A percentile compares a stretch with the other conserved stretches of the same genome.
Evolutionary conservation across 23 tunicate species (phyloP).

Genomic region (Trididemnum nubilum): DNA sequence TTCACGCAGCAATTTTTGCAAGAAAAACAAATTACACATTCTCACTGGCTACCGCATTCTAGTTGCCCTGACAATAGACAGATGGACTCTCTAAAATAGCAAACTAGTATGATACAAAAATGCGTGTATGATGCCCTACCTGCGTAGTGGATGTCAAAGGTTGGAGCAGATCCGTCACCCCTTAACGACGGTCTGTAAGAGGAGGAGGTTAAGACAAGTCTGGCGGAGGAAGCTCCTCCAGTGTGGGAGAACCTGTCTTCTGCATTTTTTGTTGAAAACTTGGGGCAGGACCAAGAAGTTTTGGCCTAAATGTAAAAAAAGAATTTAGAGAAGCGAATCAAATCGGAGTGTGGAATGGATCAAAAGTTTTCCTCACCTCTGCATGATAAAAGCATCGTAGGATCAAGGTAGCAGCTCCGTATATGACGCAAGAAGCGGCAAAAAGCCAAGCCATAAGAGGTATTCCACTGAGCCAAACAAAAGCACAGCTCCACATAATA

Average conservation of each 20-base stretch:
- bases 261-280: neutral
- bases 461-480: slow-evolving; percentile 68
- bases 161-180: slow-evolving; percentile 2
- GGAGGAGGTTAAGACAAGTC: neutral
- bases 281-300: neutral
- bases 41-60: too few species aligned
- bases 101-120: too few species aligned
- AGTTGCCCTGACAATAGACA: too few species aligned
- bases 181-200: neutral
- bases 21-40: too few species aligned
- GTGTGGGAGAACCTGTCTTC: neutral
- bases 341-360: neutral
- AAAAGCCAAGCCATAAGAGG: slow-evolving; percentile 63
- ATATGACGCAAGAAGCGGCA: slow-evolving; percentile 45
- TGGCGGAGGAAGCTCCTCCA: neutral
- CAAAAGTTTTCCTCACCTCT: neutral
- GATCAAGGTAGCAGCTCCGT: slow-evolving; percentile 39
- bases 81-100: too few species aligned
- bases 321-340: too few species aligned
- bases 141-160: slow-evolving; percentile 7
- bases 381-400: slow-evolving; percentile 9
- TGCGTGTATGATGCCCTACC: too few species aligned
- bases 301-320: too few species aligned
- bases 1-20: too few species aligned
- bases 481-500: slow-evolving; percentile 77